These are phyloP conservation scores for Leucozona laternaria DNA, from an alignment of 2,888 invertebrate genomes.

Conservation along the genomic window DNA sequence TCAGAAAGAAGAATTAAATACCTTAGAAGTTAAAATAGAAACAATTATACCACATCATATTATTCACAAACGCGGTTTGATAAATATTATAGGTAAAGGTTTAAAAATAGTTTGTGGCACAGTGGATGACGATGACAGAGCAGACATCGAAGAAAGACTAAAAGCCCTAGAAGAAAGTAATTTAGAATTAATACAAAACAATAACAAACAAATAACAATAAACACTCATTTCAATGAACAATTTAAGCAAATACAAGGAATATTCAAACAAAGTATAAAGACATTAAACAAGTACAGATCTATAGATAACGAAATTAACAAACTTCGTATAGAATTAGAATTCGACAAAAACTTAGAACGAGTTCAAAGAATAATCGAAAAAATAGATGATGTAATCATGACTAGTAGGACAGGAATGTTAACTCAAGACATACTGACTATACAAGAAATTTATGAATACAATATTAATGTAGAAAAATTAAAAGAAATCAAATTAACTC, in stretches of 20 bases:
- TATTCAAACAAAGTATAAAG: background rate
- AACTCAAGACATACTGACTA: background rate
- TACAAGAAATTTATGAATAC: background rate
- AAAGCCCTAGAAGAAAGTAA: slow-evolving; percentile 1
- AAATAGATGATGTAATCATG: slow-evolving; percentile 1
- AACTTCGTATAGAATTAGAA: background rate
- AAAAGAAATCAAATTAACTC: background rate
- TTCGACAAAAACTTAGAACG: background rate
- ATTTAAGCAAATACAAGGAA: background rate
- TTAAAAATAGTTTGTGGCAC: background rate
- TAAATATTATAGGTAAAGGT: background rate
- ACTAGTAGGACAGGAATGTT: background rate
- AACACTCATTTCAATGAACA: background rate
- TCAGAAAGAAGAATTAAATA: background rate
- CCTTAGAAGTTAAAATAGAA: slow-evolving; percentile 3
- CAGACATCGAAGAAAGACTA: background rate
- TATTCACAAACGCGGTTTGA: background rate
- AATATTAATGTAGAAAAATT: slow-evolving; percentile 1
- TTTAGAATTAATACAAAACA: background rate
- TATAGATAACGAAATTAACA: background rate
- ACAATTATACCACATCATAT: background rate
- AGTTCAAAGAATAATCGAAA: background rate
- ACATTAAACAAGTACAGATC: background rate
- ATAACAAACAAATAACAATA: background rate
- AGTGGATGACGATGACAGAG: background rate